Percentiles rank a stretch among this genome's conserved stretches.
These are phyloP conservation scores for Tipula vernalis DNA, from an alignment of 2,888 invertebrate genomes.

Conservation along the genomic window DNA sequence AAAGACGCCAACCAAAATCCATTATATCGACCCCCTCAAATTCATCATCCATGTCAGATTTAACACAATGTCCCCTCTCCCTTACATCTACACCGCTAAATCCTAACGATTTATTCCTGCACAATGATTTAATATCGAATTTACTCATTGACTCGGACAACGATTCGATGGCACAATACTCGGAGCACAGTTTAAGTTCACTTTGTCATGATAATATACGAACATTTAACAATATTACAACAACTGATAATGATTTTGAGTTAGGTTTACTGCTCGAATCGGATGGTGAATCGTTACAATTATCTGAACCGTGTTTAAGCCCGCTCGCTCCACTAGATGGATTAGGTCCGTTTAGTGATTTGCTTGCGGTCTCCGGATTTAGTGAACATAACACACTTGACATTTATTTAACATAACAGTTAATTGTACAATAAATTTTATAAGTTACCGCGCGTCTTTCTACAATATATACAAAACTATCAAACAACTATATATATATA, in stretches of 20 bases:
- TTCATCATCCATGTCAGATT: conserved; percentile 18
- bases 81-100: conserved; percentile 10
- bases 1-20: conserved; percentile 11
- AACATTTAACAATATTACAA: background rate
- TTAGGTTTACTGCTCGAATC: conserved; percentile 42
- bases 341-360: conserved; percentile 30
- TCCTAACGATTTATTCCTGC: background rate
- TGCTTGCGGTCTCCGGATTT: conserved; percentile 27
- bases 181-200: conserved; percentile 7
- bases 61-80: conserved; percentile 10
- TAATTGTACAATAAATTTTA: background rate
- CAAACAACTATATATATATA: conserved; percentile 16
- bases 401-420: conserved; percentile 32
- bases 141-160: background rate
- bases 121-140: background rate
- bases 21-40: conserved; percentile 16
- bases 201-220: background rate
- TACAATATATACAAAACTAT: conserved; percentile 12
- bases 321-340: conserved; percentile 19
- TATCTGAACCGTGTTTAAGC: conserved; percentile 29
- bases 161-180: background rate
- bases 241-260: conserved; percentile 22
- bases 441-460: background rate
- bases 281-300: conserved; percentile 43
- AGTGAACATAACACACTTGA: conserved; percentile 26